Conservation (phyloP, 2,113 vertebrate genomes). For the Melanocharis versteri region DNA sequence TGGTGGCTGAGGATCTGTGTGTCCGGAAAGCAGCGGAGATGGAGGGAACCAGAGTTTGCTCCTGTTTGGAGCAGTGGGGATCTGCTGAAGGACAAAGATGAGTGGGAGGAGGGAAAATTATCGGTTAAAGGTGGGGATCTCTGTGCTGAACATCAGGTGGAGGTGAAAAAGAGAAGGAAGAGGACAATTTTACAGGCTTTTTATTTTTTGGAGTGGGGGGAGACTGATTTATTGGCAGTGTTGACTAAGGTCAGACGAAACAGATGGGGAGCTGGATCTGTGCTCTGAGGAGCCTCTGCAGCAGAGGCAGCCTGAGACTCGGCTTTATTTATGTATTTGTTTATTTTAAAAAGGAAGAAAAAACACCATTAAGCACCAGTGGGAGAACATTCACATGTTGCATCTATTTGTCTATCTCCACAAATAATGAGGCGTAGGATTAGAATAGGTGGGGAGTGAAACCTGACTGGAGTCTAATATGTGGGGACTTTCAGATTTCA, state of each 20-base stretch:
- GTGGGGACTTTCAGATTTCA: background rate
- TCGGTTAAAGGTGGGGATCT: background rate
- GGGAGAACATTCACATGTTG: background rate
- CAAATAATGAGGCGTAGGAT: constrained; percentile 2
- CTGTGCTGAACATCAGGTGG: background rate
- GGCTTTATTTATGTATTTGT: background rate
- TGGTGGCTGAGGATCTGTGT: rapidly evolving
- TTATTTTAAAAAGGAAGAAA: background rate
- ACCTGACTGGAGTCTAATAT: background rate
- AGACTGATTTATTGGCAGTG: background rate
- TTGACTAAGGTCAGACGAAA: background rate
- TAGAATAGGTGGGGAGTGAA: background rate
- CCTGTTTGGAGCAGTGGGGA: background rate
- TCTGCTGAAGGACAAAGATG: background rate
- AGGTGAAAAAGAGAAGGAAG: background rate
- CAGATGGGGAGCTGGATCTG: background rate
- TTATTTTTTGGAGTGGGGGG: background rate
- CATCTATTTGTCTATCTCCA: background rate
- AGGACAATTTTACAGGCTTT: background rate
- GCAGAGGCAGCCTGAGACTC: background rate
- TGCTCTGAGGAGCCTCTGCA: background rate
- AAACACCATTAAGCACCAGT: background rate
- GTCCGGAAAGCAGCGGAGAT: rapidly evolving
- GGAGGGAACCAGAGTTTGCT: background rate
- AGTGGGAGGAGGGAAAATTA: background rate